Evolutionary conservation across 2,888 invertebrate species (phyloP).

Genomic region (Chrysolina haemoptera): DNA sequence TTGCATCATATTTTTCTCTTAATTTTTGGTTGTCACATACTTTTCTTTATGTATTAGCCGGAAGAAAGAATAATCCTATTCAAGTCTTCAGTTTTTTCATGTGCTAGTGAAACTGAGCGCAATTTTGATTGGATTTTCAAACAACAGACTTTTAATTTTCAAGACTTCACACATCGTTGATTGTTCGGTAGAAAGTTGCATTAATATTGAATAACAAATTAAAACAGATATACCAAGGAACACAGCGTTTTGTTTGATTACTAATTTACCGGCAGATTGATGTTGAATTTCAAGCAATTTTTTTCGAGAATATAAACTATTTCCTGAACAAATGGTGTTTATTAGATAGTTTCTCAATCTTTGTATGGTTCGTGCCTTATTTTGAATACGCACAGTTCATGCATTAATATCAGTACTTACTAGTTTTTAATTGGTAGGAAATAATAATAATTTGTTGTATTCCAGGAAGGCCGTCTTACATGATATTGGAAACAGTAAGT

Average conservation of each 20-base stretch:
- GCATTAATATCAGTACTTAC: not conserved
- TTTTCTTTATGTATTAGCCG: too few species aligned
- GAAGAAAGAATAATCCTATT: too few species aligned
- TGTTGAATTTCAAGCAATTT: not conserved
- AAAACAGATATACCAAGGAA: not conserved
- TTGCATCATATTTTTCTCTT: too few species aligned
- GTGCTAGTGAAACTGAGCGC: too few species aligned
- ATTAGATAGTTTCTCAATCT: not conserved
- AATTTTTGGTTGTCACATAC: too few species aligned
- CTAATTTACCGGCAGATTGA: not conserved
- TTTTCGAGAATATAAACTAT: not conserved
- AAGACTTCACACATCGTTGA: constrained; percentile 2
- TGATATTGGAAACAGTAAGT: too few species aligned
- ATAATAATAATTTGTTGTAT: not conserved
- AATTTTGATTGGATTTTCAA: not conserved
- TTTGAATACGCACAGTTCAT: not conserved
- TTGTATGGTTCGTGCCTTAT: not conserved
- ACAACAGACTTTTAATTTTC: not conserved
- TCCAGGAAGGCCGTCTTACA: too few species aligned
- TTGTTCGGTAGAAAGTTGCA: constrained; percentile 3
- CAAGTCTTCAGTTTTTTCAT: too few species aligned
- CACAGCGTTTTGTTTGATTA: not conserved
- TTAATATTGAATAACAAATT: constrained; percentile 4
- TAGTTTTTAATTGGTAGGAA: not conserved
- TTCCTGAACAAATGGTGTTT: not conserved